These are phyloP conservation scores for Drosophila anomelani DNA, from an alignment of 2,888 invertebrate genomes.

Conservation along the genomic window DNA sequence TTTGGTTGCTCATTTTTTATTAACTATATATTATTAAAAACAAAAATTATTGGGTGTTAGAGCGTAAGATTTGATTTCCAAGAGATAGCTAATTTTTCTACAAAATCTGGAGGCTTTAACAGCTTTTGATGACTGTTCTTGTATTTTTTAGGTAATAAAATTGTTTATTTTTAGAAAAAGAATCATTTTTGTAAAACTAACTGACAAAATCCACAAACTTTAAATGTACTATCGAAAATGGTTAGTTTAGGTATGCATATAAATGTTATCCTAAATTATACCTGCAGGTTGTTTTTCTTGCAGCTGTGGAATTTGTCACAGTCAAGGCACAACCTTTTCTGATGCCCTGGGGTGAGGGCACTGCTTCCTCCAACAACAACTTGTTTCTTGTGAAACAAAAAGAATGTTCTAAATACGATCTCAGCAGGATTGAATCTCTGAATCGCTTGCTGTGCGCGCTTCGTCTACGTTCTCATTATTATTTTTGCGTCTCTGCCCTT, in stretches of 20 bases:
- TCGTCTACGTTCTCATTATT: constrained; percentile 46
- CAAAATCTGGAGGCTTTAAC: no score
- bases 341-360: constrained; percentile 8
- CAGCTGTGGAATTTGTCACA: constrained; percentile 14
- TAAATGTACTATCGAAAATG: not conserved
- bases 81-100: no score
- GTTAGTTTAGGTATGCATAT: not conserved
- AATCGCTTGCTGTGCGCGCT: constrained; percentile 50
- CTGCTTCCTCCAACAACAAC: not conserved
- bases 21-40: no score
- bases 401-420: constrained; percentile 10
- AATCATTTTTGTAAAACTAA: not conserved
- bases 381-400: constrained; percentile 13
- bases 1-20: no score
- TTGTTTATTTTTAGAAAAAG: no score
- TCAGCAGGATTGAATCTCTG: constrained; percentile 55
- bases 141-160: no score
- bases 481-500: constrained; percentile 56
- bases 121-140: no score
- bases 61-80: no score
- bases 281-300: not conserved
- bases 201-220: not conserved
- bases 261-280: not conserved
- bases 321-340: constrained; percentile 4
- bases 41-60: no score